Conservation (phyloP, 1,140 invertebrate genomes). For the Cydia amplana region DNA sequence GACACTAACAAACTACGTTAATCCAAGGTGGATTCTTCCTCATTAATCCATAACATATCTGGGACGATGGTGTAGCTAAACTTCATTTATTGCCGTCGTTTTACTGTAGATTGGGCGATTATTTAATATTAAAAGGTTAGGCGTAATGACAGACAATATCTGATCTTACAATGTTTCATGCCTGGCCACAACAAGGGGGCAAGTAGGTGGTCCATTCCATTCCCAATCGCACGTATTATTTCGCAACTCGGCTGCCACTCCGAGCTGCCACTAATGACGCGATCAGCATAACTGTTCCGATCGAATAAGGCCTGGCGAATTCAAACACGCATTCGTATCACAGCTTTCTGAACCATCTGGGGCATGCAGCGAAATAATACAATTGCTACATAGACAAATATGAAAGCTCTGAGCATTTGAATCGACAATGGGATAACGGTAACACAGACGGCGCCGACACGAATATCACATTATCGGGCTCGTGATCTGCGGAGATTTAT, state of each 20-base stretch:
- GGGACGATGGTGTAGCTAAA: no score
- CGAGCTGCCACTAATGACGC: constrained; percentile 19
- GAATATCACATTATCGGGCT: constrained; percentile 76
- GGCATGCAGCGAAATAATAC: constrained; percentile 47
- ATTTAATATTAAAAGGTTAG: no score
- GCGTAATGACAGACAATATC: no score
- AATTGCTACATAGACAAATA: constrained; percentile 62
- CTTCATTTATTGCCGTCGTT: no score
- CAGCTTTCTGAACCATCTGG: constrained; percentile 15
- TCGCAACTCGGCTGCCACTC: background rate
- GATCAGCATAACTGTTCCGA: constrained; percentile 29
- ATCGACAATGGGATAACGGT: constrained; percentile 74
- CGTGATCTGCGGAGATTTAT: constrained; percentile 75
- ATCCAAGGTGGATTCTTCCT: no score
- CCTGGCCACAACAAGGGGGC: background rate
- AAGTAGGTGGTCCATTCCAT: background rate
- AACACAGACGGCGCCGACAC: constrained; percentile 69
- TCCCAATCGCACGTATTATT: background rate
- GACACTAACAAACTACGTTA: no score
- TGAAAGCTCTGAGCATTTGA: constrained; percentile 66
- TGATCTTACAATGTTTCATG: no score
- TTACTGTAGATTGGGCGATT: no score
- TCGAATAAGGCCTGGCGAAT: constrained; percentile 23
- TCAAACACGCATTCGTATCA: constrained; percentile 25
- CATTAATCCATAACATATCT: no score